Base-by-base conservation (phyloP, 2,113 vertebrate species). In the Dipodomys stephensi region DNA sequence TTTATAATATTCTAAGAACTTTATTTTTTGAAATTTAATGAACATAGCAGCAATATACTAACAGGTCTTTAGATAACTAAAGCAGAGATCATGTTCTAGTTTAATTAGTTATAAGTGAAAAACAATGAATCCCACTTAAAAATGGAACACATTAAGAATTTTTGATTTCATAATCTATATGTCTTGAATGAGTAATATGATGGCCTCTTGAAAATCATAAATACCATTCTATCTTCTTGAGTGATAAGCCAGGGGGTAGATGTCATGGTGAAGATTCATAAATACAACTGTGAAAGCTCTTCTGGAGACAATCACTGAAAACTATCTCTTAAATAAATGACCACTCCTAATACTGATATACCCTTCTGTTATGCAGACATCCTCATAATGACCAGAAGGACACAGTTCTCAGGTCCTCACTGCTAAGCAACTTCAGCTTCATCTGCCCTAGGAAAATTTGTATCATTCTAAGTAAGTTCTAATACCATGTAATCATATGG, bases 1-100 rank as follows among this genome's bases (percentile, higher is more conserved):
- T 60, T 92, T 92, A 80, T 92, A 72, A 74, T 94, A 68, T 79
- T 35, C 30, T 44, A 83, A 76, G 57, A 80, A 88, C 28, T 88
- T 81, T 79, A 53, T 89, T 91, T 62, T 81, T 46, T 53, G 84
- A 95, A 67, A n/a, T 44, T 74, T 91, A 86, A 83, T 25, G 60
- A 92, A 82, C 39, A 85, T 87, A 96, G 18, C 78, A 92, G 32
- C 90, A 87, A 71, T 60, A 79, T 88, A 49, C 91, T 83, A 94
- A 81, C 39, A 88, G 83, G 71, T 82, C 20, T 92, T 78, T 83
- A 68, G 86, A 39, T 89, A 89, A 83, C 60, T 86, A 79, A 80
- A 79, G 64, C 4, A 87, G 71, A 76, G 7, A 44, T 3, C 23
- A 87, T 93, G 74, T 44, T 80, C 4, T 91, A 83, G 57, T 76